Evolutionary conservation across 1,140 invertebrate genomes (phyloP), one percentile per base, ranked within the genome.

Genomic region (Scaptomyza graminum): DNA sequence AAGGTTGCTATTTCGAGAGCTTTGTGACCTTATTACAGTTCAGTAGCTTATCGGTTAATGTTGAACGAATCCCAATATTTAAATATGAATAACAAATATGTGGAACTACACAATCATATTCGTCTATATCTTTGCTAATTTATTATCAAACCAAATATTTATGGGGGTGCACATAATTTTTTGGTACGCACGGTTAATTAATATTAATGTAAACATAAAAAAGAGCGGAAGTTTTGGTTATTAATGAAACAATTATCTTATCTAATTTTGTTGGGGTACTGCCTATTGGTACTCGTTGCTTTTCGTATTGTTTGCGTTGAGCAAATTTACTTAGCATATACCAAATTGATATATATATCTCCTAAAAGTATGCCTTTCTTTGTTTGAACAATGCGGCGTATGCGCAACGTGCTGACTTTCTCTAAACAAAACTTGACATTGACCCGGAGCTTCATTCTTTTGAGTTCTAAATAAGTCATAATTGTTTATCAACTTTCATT

Each of bases 281-380:
- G 25, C 71, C 72, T 54, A 61, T 46, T 49, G 60, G 25, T 12
- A 60, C 46, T 68, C 43, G 13, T 59, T 59, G 16, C 49, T 41
- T 51, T 57, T 55, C 55, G 5, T 18, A 9, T 9, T 74, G 64
- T 56, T 77, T 79, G 72, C n/a, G 22, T 59, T 69, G 8, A 7
- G 44, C 47, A 76, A 74, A 84, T 84, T 82, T 82, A 41, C 65
- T 79, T 64, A 72, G 62, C 74, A 52, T 63, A 51, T 37, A 3
- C 11, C 34, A 11, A 11, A 63, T 37, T 55, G 68, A 22, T 3
- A 22, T 22, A 22, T 22, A 22, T 22, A 22, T 22, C 18, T 83
- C 82, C 82, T 78, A 87, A 87, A 87, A 87, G 82, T 87, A 87
- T 87, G 79, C 82, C 79, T 67, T 11, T 22, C 18, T 68, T n/a